Percentiles rank a stretch among this genome's conserved stretches.
phyloP scores from a whole-genome alignment of 2,888 invertebrate genomes.

The Taphrorychus bicolor region DNA sequence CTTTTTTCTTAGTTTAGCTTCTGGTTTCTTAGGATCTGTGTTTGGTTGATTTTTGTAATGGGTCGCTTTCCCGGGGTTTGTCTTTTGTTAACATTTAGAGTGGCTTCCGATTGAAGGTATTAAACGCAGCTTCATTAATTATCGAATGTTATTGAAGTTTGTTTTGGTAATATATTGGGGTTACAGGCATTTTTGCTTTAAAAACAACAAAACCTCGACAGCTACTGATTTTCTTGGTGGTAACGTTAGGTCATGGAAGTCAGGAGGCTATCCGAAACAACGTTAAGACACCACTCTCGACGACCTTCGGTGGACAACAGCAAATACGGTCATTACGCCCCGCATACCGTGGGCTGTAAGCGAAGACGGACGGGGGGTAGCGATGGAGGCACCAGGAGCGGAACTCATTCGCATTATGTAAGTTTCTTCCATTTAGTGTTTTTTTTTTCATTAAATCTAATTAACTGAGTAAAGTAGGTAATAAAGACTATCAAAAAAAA shows the following conservation, averaged over 20 bases:
- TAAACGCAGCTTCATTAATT: no score
- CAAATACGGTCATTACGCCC: constrained; percentile 55
- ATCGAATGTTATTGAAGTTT: no score
- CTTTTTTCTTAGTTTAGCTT: no score
- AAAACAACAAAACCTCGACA: no score
- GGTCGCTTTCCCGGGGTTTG: no score
- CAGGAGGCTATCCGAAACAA: constrained; percentile 63
- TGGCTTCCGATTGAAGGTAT: no score
- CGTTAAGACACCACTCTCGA: constrained; percentile 58
- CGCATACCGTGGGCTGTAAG: constrained; percentile 62
- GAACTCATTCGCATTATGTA: constrained; percentile 37
- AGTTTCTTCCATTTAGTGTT: constrained; percentile 1
- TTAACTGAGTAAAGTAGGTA: no score
- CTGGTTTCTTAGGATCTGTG: no score
- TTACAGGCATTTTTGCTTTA: no score
- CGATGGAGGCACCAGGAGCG: constrained; percentile 45
- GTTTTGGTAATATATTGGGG: no score
- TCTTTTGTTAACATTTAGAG: no score
- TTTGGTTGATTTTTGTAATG: no score
- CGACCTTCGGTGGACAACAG: constrained; percentile 63
- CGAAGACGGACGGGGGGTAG: constrained; percentile 63
- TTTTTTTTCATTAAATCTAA: not conserved
- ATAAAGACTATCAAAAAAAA: not conserved
- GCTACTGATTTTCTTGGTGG: not conserved
- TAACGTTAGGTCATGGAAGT: constrained; percentile 62